A percentile compares a stretch with the other conserved stretches of the same genome.
Evolutionary conservation across 2,113 vertebrate species (phyloP).

Genomic region (Chaetodon trifascialis): DNA sequence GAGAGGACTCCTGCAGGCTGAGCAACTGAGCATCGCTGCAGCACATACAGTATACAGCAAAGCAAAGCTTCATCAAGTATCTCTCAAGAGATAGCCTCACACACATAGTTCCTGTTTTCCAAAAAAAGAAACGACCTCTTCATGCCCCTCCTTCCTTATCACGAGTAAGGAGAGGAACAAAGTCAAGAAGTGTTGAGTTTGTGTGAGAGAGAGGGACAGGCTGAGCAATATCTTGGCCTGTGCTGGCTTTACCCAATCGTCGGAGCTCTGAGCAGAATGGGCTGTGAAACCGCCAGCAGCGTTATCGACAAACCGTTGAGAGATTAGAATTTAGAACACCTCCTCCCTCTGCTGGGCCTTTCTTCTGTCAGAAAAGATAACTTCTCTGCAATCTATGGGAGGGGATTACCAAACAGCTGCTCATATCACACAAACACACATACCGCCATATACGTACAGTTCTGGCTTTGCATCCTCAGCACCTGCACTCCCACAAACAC

Average conservation of each 20-base stretch:
- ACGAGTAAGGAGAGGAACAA: slow-evolving; percentile 1
- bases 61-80: slow-evolving; percentile 4
- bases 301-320: slow-evolving; percentile 64
- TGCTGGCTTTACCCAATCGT: slow-evolving; percentile 25
- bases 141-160: slow-evolving; percentile 13
- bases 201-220: not conserved
- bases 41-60: not conserved
- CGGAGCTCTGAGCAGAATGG: slow-evolving; percentile 43
- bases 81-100: not conserved
- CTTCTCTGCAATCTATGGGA: slow-evolving; percentile 38
- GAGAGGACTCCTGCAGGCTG: not conserved
- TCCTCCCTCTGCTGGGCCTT: slow-evolving; percentile 45
- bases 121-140: slow-evolving; percentile 10
- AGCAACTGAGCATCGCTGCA: not conserved
- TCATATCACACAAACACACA: slow-evolving; percentile 11
- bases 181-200: slow-evolving; percentile 6
- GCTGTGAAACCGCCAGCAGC: slow-evolving; percentile 39
- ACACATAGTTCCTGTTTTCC: slow-evolving; percentile 11
- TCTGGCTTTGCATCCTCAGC: slow-evolving; percentile 4
- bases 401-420: slow-evolving; percentile 23
- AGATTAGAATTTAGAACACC: slow-evolving; percentile 66
- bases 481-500: slow-evolving; percentile 12
- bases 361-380: slow-evolving; percentile 58
- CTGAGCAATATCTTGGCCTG: slow-evolving; percentile 14
- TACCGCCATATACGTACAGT: slow-evolving; percentile 2